Conservation (phyloP, 2,113 vertebrate genomes). For the Bubo bubo region DNA sequence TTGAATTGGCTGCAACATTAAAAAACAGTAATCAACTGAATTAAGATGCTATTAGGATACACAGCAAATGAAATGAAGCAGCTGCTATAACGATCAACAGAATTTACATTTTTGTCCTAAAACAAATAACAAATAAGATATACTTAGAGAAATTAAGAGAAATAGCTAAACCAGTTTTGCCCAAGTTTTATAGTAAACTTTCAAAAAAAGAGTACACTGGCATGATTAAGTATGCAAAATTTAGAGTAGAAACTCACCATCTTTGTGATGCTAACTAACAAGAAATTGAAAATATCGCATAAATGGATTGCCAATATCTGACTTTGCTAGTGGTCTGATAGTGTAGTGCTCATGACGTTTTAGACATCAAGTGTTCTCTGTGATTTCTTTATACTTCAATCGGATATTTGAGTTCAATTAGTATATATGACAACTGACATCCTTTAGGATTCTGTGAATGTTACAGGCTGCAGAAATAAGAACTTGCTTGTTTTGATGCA, state of each 20-base stretch:
- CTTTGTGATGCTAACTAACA: background rate
- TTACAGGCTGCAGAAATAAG: background rate
- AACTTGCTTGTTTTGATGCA: background rate
- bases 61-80: background rate
- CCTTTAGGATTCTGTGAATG: background rate
- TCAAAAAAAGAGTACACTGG: background rate
- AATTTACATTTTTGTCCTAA: background rate
- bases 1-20: background rate
- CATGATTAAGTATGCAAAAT: background rate
- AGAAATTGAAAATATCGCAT: background rate
- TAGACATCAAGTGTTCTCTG: background rate
- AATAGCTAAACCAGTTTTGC: background rate
- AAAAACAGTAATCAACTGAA: background rate
- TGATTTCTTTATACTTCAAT: background rate
- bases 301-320: background rate
- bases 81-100: background rate
- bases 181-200: background rate
- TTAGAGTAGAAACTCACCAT: background rate
- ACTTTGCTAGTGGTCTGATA: background rate
- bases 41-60: background rate
- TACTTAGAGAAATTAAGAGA: background rate
- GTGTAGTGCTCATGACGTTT: background rate
- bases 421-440: background rate
- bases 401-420: background rate
- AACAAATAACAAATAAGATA: background rate